Evolutionary conservation across 2,888 invertebrate genomes (phyloP).

Genomic region (Tetrapedia diversipes): DNA sequence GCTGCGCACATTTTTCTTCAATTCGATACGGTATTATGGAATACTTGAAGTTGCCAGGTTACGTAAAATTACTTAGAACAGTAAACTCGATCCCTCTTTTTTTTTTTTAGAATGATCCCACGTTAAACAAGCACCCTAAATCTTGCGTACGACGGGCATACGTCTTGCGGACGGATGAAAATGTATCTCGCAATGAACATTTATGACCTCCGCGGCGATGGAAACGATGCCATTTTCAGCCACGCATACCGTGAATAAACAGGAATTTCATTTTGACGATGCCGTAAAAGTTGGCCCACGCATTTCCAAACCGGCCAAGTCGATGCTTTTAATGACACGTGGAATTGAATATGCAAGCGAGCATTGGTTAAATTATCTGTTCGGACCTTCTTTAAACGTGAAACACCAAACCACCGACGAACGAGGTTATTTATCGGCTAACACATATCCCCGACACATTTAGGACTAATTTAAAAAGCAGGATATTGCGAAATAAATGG

Average conservation of each 20-base stretch:
- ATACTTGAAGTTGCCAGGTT: no score
- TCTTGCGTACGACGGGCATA: neutral
- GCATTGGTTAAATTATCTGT: slow-evolving; percentile 34
- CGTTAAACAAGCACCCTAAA: neutral
- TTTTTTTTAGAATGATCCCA: no score
- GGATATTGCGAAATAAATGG: no score
- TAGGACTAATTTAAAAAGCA: slow-evolving; percentile 41
- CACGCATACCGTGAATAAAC: slow-evolving; percentile 56
- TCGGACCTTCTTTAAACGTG: slow-evolving; percentile 23
- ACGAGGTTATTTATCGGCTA: slow-evolving; percentile 51
- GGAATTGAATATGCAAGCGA: slow-evolving; percentile 58
- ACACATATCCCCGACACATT: slow-evolving; percentile 17
- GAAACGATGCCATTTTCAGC: slow-evolving; percentile 52
- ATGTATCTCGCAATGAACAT: slow-evolving; percentile 37
- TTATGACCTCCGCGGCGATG: slow-evolving; percentile 26
- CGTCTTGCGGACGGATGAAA: slow-evolving; percentile 19
- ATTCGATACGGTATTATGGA: no score
- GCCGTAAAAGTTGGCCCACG: slow-evolving; percentile 48
- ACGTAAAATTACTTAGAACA: no score
- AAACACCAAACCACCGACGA: slow-evolving; percentile 1
- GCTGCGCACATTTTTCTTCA: no score
- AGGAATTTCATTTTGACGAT: slow-evolving; percentile 65
- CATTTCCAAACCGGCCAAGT: slow-evolving; percentile 40
- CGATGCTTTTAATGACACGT: slow-evolving; percentile 60
- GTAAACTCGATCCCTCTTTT: no score